Percentiles rank a stretch among this genome's conserved stretches.
These are phyloP conservation scores for Chelonus formosanus DNA, from an alignment of 2,888 invertebrate genomes.

Conservation along the genomic window DNA sequence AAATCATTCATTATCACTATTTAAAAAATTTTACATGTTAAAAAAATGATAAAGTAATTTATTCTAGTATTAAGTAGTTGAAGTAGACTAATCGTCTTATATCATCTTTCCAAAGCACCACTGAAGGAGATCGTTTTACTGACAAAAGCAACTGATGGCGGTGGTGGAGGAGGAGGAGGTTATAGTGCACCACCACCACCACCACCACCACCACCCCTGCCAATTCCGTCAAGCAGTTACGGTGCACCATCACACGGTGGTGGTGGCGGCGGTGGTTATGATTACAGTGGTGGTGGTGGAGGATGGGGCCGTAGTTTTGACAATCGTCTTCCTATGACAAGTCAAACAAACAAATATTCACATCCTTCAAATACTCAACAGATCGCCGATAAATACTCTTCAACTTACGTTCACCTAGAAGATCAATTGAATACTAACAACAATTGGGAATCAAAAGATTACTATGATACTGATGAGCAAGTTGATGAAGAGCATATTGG, in stretches of 20 bases:
- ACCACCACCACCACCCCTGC: too few species aligned
- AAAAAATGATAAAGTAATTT: too few species aligned
- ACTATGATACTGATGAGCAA: conserved; percentile 8
- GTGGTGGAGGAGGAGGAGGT: conserved; percentile 65
- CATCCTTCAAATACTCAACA: conserved; percentile 36
- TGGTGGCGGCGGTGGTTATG: conserved; percentile 53
- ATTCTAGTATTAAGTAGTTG: too few species aligned
- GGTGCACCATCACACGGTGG: conserved; percentile 54
- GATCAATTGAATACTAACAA: not conserved
- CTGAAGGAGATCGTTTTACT: conserved; percentile 60
- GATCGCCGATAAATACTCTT: not conserved
- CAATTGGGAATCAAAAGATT: too few species aligned
- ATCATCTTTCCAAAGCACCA: conserved; percentile 43
- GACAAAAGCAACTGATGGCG: conserved; percentile 65
- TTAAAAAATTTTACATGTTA: too few species aligned
- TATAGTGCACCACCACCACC: conserved; percentile 56
- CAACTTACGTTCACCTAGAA: too few species aligned
- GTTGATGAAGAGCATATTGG: conserved; percentile 12
- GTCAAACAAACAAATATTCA: conserved; percentile 29
- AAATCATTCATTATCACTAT: too few species aligned
- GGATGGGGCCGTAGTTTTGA: conserved; percentile 68
- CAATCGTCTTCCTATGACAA: conserved; percentile 57
- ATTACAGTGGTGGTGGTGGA: conserved; percentile 57
- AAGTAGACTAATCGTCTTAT: conserved; percentile 23
- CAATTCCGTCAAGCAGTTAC: conserved; percentile 51